A percentile compares a stretch with the other conserved stretches of the same genome.
phyloP scores from a whole-genome alignment of 2,113 vertebrate genomes.

The Mus musculus region GRCm39 chr17:11452001-11452500 shows the following conservation, averaged over 20 bases:
- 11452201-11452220: too few relatives aligned
- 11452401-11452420: not conserved
- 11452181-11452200: not conserved
- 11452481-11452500: not conserved
- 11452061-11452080: too few relatives aligned
- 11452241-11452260: not conserved
- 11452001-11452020: not conserved
- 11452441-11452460: too few relatives aligned
- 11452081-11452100: not conserved
- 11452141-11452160: not conserved
- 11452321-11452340: not conserved
- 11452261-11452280: not conserved
- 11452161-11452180: not conserved
- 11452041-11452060: too few relatives aligned
- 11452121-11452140: not conserved
- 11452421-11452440: accelerated
- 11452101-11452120: not conserved
- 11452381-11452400: not conserved
- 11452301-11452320: not conserved
- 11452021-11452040: not conserved
- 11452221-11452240: not conserved
- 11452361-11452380: too few relatives aligned
- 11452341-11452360: accelerated
- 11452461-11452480: too few relatives aligned
- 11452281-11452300: not conserved